Percentiles rank a stretch among this genome's conserved stretches.
These are phyloP conservation scores for Columba guinea DNA, from an alignment of 2,797 vertebrate genomes.

Conservation along the genomic window DNA sequence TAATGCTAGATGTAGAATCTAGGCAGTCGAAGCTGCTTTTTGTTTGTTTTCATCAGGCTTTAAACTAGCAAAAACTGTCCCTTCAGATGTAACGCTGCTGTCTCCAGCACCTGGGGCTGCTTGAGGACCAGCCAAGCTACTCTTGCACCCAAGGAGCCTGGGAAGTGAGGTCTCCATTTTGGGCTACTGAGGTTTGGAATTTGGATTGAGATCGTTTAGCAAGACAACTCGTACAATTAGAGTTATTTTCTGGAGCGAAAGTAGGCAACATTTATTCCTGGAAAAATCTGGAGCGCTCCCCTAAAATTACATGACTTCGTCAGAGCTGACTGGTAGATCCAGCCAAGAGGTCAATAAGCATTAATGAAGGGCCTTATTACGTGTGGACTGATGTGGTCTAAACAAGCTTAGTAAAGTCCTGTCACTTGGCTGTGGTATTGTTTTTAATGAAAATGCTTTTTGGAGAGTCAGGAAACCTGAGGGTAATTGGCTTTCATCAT, in stretches of 20 bases:
- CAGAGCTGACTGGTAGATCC: neutral
- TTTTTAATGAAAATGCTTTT: neutral
- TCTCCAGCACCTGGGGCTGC: neutral
- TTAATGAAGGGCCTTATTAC: neutral
- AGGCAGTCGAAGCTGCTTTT: neutral
- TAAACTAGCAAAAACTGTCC: neutral
- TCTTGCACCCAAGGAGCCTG: neutral
- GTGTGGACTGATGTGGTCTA: neutral
- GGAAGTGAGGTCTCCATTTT: neutral
- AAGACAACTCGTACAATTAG: neutral
- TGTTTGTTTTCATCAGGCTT: constrained; percentile 15
- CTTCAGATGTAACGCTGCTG: neutral
- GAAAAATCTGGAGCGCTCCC: neutral
- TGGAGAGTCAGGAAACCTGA: neutral
- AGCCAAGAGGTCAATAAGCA: neutral
- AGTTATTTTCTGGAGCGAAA: neutral
- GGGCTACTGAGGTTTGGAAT: neutral
- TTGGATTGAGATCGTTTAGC: neutral
- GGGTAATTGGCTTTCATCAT: neutral
- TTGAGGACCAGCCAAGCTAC: constrained; percentile 29
- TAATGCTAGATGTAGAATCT: neutral
- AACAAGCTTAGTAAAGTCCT: neutral
- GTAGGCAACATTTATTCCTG: neutral
- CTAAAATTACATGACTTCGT: neutral
- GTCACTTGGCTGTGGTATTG: neutral